These are phyloP conservation scores for Procambarus virginalis DNA, from an alignment of 1,140 invertebrate genomes.

Conservation along the genomic window DNA sequence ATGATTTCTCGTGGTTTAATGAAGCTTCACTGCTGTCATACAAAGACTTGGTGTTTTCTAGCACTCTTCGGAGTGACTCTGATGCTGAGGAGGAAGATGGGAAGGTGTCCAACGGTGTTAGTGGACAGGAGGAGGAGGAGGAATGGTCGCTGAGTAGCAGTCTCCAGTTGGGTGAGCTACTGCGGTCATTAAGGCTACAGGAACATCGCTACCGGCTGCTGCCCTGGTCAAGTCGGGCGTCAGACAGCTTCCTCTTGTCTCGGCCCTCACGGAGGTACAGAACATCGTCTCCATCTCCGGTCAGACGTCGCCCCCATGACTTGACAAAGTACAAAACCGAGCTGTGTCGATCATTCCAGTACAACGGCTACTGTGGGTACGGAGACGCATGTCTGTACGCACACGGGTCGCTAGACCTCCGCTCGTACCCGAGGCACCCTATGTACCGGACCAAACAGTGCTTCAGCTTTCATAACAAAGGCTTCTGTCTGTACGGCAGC, in stretches of 20 bases:
- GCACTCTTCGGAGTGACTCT: constrained; percentile 40
- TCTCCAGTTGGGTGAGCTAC: constrained; percentile 5
- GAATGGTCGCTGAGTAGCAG: neutral
- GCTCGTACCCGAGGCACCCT: constrained; percentile 51
- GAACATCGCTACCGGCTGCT: constrained; percentile 11
- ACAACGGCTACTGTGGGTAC: constrained; percentile 89
- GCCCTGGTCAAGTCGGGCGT: neutral
- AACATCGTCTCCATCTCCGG: neutral
- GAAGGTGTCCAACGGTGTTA: neutral
- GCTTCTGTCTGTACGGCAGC: constrained; percentile 67
- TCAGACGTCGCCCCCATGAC: constrained; percentile 20
- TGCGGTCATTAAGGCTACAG: constrained; percentile 1
- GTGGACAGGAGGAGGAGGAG: neutral
- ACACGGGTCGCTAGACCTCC: constrained; percentile 50
- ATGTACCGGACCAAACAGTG: constrained; percentile 68
- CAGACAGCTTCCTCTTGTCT: neutral
- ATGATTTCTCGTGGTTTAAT: neutral
- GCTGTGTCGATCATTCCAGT: constrained; percentile 96
- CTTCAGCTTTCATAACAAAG: constrained; percentile 67
- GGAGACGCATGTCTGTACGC: constrained; percentile 59
- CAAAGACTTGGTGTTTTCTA: constrained; percentile 11
- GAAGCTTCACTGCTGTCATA: neutral
- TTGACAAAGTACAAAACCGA: constrained; percentile 98
- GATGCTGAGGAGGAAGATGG: constrained; percentile 10
- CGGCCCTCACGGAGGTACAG: neutral